These are phyloP conservation scores for Pempheris klunzingeri DNA, from an alignment of 2,797 vertebrate genomes.

Conservation along the genomic window DNA sequence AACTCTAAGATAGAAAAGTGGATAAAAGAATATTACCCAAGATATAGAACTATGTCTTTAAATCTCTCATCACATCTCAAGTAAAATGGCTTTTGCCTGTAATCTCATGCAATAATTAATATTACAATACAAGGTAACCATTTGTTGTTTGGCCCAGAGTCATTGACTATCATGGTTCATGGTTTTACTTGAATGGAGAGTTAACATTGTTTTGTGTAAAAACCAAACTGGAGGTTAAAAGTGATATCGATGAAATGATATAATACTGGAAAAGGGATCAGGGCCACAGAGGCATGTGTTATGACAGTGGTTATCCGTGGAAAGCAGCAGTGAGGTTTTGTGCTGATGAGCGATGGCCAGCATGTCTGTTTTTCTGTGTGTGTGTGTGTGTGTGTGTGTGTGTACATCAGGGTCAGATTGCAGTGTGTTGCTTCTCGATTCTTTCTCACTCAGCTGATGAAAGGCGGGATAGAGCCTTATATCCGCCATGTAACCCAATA, in stretches of 20 bases:
- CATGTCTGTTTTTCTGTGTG: conserved; percentile 37
- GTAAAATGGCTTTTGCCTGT: not conserved
- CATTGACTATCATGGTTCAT: no score
- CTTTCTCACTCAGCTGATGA: conserved; percentile 78
- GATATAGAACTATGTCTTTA: not conserved
- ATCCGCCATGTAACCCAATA: conserved; percentile 74
- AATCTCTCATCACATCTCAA: not conserved
- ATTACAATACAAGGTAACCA: not conserved
- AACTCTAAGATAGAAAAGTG: not conserved
- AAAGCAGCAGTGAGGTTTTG: conserved; percentile 55
- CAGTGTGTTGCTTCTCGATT: conserved; percentile 56
- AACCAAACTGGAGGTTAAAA: not conserved
- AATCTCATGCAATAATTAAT: not conserved
- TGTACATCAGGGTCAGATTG: conserved; percentile 67
- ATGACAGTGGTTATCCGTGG: conserved; percentile 38
- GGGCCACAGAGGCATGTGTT: conserved; percentile 10
- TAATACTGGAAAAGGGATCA: conserved; percentile 1
- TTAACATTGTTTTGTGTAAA: conserved; percentile 15
- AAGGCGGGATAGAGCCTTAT: conserved; percentile 67
- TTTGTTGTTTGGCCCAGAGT: not conserved
- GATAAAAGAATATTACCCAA: not conserved
- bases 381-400: conserved; percentile 28
- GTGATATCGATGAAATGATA: conserved; percentile 16
- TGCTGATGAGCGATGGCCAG: conserved; percentile 29
- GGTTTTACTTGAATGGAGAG: conserved; percentile 1